Conservation (phyloP, 64 coral and sea anemone genomes). For the Catalaphyllia jardinei region DNA sequence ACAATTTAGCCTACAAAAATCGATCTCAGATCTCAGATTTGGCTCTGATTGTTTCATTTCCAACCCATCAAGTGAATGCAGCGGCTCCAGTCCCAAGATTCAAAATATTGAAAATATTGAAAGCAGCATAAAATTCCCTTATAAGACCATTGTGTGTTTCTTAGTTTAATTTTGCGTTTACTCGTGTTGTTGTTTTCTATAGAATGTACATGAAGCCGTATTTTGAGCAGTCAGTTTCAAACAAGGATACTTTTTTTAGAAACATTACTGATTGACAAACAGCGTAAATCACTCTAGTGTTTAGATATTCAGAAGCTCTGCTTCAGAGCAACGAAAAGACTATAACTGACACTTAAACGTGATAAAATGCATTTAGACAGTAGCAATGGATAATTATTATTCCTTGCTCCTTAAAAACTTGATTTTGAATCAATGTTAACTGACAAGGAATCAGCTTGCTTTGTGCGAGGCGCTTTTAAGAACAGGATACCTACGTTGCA, state of each 20-base stretch:
- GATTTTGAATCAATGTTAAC: background rate
- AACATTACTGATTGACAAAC: background rate
- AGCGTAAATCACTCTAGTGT: background rate
- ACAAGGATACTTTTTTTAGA: background rate
- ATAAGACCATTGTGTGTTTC: no score
- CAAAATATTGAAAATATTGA: no score
- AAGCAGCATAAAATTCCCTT: no score
- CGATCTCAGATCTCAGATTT: background rate
- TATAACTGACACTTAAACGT: background rate
- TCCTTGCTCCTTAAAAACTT: background rate
- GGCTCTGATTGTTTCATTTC: background rate
- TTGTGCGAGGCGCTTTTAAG: background rate
- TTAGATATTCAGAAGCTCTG: background rate
- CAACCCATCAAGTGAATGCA: no score
- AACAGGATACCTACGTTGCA: background rate
- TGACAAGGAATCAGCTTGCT: background rate
- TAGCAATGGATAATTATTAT: slow-evolving; percentile 37
- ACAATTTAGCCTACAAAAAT: background rate
- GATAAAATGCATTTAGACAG: background rate
- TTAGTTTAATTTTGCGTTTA: no score
- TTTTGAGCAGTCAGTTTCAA: background rate
- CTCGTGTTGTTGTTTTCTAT: no score
- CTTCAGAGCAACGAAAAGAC: background rate
- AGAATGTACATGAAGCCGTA: background rate
- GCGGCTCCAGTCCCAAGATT: no score